A percentile compares a stretch with the other conserved stretches of the same genome.
phyloP scores from a whole-genome alignment of 2,797 vertebrate genomes.

The Odontamblyopus lacepedii region DNA sequence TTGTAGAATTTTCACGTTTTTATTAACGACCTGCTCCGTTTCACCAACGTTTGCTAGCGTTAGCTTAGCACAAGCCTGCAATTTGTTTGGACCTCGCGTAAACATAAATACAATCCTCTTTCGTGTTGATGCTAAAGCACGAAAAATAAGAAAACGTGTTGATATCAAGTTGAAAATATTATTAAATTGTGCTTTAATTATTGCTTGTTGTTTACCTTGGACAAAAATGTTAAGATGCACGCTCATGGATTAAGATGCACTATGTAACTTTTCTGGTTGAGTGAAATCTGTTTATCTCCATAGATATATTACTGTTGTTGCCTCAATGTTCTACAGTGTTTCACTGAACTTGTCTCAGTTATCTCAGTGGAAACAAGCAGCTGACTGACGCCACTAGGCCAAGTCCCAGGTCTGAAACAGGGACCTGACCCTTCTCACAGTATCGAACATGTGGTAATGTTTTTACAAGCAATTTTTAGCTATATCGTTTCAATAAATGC shows the following conservation, averaged over 20 bases:
- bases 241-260: not conserved
- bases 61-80: constrained; percentile 24
- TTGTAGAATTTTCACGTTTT: not conserved
- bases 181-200: not conserved
- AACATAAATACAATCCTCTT: not conserved
- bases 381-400: no score
- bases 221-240: not conserved
- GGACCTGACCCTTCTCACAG: no score
- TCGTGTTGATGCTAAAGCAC: not conserved
- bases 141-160: not conserved
- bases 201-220: not conserved
- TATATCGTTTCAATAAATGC: no score
- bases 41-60: constrained; percentile 33
- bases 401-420: no score
- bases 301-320: no score
- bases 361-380: no score
- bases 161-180: not conserved
- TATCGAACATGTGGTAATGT: no score
- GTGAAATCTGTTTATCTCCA: no score
- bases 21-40: constrained; percentile 4
- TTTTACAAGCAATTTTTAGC: no score
- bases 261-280: not conserved
- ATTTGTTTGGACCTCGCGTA: not conserved
- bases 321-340: no score
- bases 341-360: no score